Evolutionary conservation across 2,888 invertebrate genomes (phyloP).

Genomic region (Prenolepis imparis): DNA sequence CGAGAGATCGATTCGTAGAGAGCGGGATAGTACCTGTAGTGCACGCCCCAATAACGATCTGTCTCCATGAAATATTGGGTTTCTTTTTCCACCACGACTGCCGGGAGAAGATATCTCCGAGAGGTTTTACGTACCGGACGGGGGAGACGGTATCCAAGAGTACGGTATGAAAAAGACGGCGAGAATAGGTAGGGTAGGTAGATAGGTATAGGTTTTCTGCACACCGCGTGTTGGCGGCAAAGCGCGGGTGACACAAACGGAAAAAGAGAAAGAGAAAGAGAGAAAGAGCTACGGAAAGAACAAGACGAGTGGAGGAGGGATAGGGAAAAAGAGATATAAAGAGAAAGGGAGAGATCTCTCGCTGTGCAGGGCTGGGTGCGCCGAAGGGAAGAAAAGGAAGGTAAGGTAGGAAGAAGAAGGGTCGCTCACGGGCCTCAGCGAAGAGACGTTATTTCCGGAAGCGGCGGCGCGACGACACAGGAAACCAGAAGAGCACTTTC

Average conservation of each 20-base stretch:
- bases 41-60: slow-evolving; percentile 82
- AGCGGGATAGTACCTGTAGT: slow-evolving; percentile 82
- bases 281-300: too few species aligned
- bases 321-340: slow-evolving; percentile 16
- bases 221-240: slow-evolving; percentile 40
- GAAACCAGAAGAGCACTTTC: slow-evolving; percentile 61
- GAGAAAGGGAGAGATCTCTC: neutral
- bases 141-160: slow-evolving; percentile 39
- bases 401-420: slow-evolving; percentile 46
- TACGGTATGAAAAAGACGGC: slow-evolving; percentile 29
- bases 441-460: slow-evolving; percentile 54
- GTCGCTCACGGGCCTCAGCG: slow-evolving; percentile 2
- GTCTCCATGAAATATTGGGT: slow-evolving; percentile 79
- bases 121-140: slow-evolving; percentile 57
- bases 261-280: slow-evolving; percentile 21
- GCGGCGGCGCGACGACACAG: slow-evolving; percentile 22
- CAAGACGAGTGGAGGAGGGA: slow-evolving; percentile 22
- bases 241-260: slow-evolving; percentile 15
- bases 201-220: slow-evolving; percentile 28
- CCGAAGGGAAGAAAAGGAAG: slow-evolving; percentile 38
- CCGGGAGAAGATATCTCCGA: slow-evolving; percentile 59
- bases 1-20: slow-evolving; percentile 72
- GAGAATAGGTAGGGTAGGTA: slow-evolving; percentile 13
- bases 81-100: slow-evolving; percentile 65
- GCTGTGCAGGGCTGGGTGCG: neutral